Conservation (phyloP, 2,113 vertebrate species). For the Phalacrocorax pelagicus region DNA sequence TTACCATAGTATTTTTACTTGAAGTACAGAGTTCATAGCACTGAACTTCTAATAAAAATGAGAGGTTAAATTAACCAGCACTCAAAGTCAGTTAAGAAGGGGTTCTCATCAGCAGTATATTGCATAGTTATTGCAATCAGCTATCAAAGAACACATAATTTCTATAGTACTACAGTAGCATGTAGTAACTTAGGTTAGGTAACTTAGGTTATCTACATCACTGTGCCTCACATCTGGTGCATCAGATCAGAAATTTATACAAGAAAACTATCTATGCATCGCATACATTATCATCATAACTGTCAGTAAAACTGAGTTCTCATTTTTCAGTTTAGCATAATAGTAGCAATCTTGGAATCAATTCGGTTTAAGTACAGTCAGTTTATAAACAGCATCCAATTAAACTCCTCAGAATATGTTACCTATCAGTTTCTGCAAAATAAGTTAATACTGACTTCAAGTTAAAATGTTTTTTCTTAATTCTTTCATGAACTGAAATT, state of each 20-base stretch:
- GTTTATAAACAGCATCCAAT: background rate
- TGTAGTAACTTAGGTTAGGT: background rate
- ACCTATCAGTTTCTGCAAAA: background rate
- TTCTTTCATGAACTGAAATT: background rate
- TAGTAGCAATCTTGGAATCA: background rate
- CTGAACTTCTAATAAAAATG: background rate
- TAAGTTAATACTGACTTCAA: background rate
- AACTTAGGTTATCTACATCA: background rate
- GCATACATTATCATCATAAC: conserved; percentile 22
- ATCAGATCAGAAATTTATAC: background rate
- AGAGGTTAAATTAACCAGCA: background rate
- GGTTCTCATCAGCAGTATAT: background rate
- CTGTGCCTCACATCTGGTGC: background rate
- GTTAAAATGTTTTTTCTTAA: background rate
- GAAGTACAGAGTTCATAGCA: background rate
- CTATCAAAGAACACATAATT: background rate
- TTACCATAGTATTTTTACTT: background rate
- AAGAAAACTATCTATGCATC: background rate
- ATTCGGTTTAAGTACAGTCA: background rate
- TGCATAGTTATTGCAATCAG: background rate
- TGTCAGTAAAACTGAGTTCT: conserved; percentile 2
- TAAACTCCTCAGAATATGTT: background rate
- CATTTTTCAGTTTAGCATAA: background rate
- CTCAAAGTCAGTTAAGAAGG: background rate
- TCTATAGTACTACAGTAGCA: background rate